Conservation (phyloP, 2,797 vertebrate genomes). For the Phoeniculus purpureus region DNA sequence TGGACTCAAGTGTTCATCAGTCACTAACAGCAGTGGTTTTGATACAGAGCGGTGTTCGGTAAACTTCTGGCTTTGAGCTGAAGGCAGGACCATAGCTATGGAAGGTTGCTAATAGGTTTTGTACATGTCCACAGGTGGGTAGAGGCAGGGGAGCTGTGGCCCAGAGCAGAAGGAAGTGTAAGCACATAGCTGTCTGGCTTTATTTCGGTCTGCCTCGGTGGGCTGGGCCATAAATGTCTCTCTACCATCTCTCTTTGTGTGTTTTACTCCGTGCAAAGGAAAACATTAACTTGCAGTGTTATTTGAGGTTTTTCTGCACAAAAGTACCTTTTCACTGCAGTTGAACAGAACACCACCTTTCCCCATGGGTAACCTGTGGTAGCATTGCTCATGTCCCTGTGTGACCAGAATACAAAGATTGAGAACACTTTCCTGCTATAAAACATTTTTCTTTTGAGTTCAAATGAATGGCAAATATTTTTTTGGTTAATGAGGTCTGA, state of each 20-base stretch:
- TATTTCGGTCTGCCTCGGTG: background rate
- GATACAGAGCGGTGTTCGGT: background rate
- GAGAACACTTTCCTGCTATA: background rate
- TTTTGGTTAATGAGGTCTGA: background rate
- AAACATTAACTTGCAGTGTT: background rate
- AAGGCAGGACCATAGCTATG: background rate
- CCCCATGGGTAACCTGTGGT: background rate
- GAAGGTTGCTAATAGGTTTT: background rate
- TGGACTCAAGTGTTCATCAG: background rate
- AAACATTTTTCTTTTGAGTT: background rate
- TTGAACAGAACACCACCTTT: background rate
- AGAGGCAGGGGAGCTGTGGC: background rate
- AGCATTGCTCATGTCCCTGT: fast-evolving
- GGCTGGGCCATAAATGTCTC: background rate
- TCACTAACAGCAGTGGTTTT: background rate
- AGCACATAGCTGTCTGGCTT: background rate
- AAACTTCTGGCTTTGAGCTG: background rate
- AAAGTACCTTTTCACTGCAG: background rate
- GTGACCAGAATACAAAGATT: background rate
- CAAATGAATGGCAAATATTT: background rate
- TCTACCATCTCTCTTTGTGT: background rate
- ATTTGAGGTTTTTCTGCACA: background rate
- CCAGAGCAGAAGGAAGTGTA: background rate
- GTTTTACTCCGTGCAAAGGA: background rate
- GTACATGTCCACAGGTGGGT: background rate